These are phyloP conservation scores for Popillia japonica DNA, from an alignment of 1,140 invertebrate genomes.

Conservation along the genomic window DNA sequence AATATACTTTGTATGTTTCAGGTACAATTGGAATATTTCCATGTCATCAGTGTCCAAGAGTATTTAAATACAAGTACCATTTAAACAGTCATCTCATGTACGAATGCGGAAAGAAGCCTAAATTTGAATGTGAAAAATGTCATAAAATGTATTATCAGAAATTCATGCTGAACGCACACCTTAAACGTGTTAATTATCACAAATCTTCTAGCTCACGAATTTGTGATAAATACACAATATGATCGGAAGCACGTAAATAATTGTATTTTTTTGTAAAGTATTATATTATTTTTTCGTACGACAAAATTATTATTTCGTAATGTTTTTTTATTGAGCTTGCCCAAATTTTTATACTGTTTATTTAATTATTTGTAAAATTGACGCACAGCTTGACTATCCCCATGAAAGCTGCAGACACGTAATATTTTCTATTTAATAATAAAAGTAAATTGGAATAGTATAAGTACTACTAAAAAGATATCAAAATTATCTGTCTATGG, in stretches of 20 bases:
- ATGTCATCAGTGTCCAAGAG: conserved; percentile 15
- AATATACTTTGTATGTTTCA: conserved; percentile 15
- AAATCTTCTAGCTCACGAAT: not conserved
- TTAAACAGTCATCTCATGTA: conserved; percentile 38
- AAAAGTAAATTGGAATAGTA: too few relatives aligned
- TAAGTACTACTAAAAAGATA: too few relatives aligned
- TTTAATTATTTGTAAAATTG: too few relatives aligned
- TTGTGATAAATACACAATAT: not conserved
- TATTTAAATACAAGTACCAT: conserved; percentile 38
- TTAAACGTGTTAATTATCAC: conserved; percentile 28
- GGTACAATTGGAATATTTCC: not conserved
- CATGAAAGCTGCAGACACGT: too few relatives aligned
- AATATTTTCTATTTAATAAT: too few relatives aligned
- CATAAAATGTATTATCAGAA: conserved; percentile 35
- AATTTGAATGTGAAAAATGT: conserved; percentile 21
- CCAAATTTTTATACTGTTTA: not conserved
- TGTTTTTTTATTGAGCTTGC: too few relatives aligned
- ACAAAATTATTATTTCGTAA: too few relatives aligned
- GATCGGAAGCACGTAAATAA: not conserved
- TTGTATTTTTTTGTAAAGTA: too few relatives aligned
- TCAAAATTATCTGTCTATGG: too few relatives aligned
- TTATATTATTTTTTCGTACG: too few relatives aligned
- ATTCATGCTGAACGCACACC: conserved; percentile 26
- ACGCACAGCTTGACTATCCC: too few relatives aligned
- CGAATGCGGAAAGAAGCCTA: conserved; percentile 34